A percentile compares a stretch with the other conserved stretches of the same genome.
phyloP scores from a whole-genome alignment of 2,113 vertebrate genomes.

The Antechinus stuartii region DNA sequence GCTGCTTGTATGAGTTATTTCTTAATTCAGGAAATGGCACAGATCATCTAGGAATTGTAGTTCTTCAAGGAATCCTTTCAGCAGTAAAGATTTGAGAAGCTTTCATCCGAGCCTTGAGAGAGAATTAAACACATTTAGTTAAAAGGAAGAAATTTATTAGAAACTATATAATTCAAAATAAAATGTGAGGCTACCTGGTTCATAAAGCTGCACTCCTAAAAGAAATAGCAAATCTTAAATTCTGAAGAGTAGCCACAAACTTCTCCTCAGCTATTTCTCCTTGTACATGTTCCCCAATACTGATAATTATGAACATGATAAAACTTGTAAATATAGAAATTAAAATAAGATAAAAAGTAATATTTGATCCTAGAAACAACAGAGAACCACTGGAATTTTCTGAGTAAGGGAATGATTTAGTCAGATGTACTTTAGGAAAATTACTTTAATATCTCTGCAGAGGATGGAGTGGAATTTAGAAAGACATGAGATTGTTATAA shows the following conservation, averaged over 20 bases:
- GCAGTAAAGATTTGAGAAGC: constrained; percentile 89
- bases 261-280: background rate
- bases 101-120: constrained; percentile 85
- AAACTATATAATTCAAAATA: constrained; percentile 16
- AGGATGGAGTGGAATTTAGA: background rate
- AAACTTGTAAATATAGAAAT: background rate
- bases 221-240: constrained; percentile 32
- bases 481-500: background rate
- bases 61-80: constrained; percentile 92
- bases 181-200: constrained; percentile 16
- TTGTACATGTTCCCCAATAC: background rate
- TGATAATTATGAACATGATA: background rate
- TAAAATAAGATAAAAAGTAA: background rate
- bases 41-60: constrained; percentile 38
- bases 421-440: background rate
- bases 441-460: background rate
- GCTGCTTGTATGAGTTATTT: constrained; percentile 32
- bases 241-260: constrained; percentile 35
- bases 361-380: background rate
- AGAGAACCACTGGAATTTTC: background rate
- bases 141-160: constrained; percentile 52
- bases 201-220: constrained; percentile 50
- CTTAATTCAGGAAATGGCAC: constrained; percentile 38
- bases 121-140: constrained; percentile 45
- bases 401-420: background rate